Percentiles rank a stretch among this genome's conserved stretches.
phyloP scores from a whole-genome alignment of 2,888 invertebrate genomes.

The Campoplex nolae region DNA sequence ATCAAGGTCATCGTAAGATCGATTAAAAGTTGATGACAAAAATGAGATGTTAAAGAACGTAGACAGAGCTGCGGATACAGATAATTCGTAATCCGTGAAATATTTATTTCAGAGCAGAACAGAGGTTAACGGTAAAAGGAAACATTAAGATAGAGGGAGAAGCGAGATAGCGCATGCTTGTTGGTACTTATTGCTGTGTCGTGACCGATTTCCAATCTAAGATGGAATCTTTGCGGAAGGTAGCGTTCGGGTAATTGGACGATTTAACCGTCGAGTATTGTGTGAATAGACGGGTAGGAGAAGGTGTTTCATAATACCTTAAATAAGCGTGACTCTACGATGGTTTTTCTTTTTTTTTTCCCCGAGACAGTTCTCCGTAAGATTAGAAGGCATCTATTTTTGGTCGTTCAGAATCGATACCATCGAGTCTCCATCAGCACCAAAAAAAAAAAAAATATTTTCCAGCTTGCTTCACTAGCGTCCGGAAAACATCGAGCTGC shows the following conservation, averaged over 20 bases:
- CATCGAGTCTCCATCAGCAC: slow-evolving; percentile 5
- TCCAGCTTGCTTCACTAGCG: neutral
- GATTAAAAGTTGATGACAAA: neutral
- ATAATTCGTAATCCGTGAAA: slow-evolving; percentile 15
- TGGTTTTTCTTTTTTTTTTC: slow-evolving; percentile 3
- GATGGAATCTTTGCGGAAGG: slow-evolving; percentile 62
- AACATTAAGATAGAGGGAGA: slow-evolving; percentile 25
- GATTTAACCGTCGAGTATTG: slow-evolving; percentile 56
- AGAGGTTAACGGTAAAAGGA: slow-evolving; percentile 53
- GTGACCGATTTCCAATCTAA: slow-evolving; percentile 63
- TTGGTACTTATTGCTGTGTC: slow-evolving; percentile 44
- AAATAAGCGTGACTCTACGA: slow-evolving; percentile 28
- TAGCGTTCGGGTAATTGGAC: slow-evolving; percentile 66
- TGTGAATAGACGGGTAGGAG: slow-evolving; percentile 5
- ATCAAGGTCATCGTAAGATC: too few relatives aligned
- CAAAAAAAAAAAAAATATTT: neutral
- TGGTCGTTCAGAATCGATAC: slow-evolving; percentile 13
- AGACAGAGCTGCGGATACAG: neutral
- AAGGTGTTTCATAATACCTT: slow-evolving; percentile 35
- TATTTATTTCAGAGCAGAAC: neutral
- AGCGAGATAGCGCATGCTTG: neutral
- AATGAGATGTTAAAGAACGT: neutral
- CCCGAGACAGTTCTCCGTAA: neutral
- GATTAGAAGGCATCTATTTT: neutral
- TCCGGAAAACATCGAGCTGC: neutral